Evolutionary conservation across 1,140 invertebrate genomes (phyloP).

Genomic region (Lanistes nyassanus): DNA sequence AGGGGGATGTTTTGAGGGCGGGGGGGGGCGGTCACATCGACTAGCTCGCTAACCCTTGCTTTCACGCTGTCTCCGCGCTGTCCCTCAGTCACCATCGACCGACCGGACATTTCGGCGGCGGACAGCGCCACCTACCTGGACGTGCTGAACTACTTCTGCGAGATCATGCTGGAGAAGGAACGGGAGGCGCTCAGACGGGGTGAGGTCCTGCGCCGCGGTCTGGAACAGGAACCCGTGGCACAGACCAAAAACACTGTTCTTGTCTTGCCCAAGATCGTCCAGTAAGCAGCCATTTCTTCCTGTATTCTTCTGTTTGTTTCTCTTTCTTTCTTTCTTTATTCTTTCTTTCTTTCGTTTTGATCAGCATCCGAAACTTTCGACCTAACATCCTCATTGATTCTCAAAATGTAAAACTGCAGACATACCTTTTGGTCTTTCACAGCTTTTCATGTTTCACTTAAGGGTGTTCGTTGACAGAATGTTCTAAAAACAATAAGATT

Average conservation of each 20-base stretch:
- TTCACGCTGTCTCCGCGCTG: too few relatives aligned
- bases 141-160: conserved; percentile 65
- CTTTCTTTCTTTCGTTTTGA: too few relatives aligned
- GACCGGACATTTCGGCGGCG: conserved; percentile 49
- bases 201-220: conserved; percentile 36
- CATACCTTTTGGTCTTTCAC: too few relatives aligned
- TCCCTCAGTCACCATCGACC: conserved; percentile 55
- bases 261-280: conserved; percentile 60
- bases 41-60: too few relatives aligned
- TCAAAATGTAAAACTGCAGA: too few relatives aligned
- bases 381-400: too few relatives aligned
- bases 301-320: neutral
- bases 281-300: conserved; percentile 47
- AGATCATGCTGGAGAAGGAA: conserved; percentile 62
- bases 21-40: conserved; percentile 4
- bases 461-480: too few relatives aligned
- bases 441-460: too few relatives aligned
- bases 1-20: too few relatives aligned
- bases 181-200: conserved; percentile 51
- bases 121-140: conserved; percentile 63
- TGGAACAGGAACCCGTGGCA: conserved; percentile 39
- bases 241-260: conserved; percentile 64
- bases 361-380: too few relatives aligned
- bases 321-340: too few relatives aligned
- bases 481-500: too few relatives aligned